phyloP scores from a whole-genome alignment of 2,797 vertebrate genomes.

The Sebastes vulpes region DNA sequence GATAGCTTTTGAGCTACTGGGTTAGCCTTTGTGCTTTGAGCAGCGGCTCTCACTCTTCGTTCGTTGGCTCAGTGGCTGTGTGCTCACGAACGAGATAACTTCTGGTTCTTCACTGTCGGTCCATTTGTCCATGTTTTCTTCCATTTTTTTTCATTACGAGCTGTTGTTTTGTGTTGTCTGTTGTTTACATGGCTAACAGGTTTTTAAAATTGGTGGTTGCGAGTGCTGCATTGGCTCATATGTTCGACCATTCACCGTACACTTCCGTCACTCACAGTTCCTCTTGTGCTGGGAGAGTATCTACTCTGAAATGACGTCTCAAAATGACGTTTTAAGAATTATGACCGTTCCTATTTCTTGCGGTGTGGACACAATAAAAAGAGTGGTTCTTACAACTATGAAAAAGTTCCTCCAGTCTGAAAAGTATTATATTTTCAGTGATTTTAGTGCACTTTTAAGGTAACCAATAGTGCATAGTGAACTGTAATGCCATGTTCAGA shows the following conservation, averaged over 20 bases:
- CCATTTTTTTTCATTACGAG: not conserved
- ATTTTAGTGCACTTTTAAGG: not conserved
- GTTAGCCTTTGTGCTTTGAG: no score
- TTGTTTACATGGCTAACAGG: no score
- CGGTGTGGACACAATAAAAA: not conserved
- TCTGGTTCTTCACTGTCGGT: no score
- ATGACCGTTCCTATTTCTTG: not conserved
- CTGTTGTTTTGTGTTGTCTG: not conserved
- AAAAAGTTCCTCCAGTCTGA: not conserved
- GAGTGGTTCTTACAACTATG: not conserved
- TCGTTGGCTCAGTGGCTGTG: not conserved
- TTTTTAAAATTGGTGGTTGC: not conserved
- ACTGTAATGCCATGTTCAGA: not conserved
- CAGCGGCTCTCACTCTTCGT: no score
- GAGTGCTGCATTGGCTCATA: not conserved
- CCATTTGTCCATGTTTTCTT: not conserved
- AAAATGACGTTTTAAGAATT: rapidly evolving
- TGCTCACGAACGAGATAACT: not conserved
- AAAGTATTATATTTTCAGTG: not conserved
- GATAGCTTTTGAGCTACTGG: not conserved
- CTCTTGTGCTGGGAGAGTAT: not conserved
- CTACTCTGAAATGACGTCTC: no score
- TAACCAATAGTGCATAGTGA: not conserved
- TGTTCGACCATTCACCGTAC: rapidly evolving
- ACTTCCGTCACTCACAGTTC: not conserved